A percentile compares a stretch with the other conserved stretches of the same genome.
These are phyloP conservation scores for Emydocephalus ijimae DNA, from an alignment of 2,113 vertebrate species.

Conservation along the genomic window DNA sequence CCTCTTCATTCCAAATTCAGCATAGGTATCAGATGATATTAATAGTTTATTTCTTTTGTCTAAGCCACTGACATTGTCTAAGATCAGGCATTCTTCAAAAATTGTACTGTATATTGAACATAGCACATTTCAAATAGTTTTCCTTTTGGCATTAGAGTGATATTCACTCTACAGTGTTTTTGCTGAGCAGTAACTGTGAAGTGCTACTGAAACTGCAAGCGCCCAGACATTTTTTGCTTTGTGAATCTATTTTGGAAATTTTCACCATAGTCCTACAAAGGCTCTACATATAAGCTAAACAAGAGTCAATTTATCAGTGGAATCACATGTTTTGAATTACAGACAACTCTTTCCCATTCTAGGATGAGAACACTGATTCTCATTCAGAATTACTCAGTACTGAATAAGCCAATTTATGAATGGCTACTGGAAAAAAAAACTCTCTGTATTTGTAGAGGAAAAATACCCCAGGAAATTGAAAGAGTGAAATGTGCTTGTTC, in stretches of 20 bases:
- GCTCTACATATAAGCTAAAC: background rate
- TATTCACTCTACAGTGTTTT: background rate
- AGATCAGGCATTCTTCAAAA: background rate
- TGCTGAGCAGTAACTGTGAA: background rate
- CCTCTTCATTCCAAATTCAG: background rate
- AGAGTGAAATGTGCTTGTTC: background rate
- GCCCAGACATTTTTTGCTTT: background rate
- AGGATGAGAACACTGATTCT: constrained; percentile 12
- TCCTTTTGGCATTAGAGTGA: background rate
- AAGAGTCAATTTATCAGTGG: constrained; percentile 16
- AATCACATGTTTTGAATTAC: constrained; percentile 22
- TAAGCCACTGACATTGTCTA: background rate
- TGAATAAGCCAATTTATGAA: constrained; percentile 25
- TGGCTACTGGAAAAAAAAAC: background rate
- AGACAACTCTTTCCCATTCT: constrained; percentile 2
- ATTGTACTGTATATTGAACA: background rate
- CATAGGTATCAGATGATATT: background rate
- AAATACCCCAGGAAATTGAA: constrained; percentile 17
- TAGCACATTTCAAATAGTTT: background rate
- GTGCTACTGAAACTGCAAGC: background rate
- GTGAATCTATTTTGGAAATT: constrained; percentile 8
- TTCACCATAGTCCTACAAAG: constrained; percentile 3
- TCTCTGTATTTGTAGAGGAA: background rate
- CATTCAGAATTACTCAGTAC: background rate
- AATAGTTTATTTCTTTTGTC: background rate